phyloP scores from a whole-genome alignment of 2,888 invertebrate species.

The Tenthredo notha region DNA sequence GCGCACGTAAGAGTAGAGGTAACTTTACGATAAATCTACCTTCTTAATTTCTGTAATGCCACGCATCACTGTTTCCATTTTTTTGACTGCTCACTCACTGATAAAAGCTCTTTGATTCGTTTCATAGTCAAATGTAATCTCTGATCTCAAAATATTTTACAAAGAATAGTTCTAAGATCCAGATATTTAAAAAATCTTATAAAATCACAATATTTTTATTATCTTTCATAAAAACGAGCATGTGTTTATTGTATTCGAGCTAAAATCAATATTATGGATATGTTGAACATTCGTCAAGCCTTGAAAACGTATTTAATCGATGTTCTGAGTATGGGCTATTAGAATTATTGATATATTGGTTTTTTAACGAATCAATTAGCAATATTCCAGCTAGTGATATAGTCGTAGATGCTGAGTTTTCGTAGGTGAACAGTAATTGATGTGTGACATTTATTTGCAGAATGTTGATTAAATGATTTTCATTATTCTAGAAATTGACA shows the following conservation, averaged over 20 bases:
- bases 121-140: slow-evolving; percentile 30
- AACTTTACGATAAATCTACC: slow-evolving; percentile 61
- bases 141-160: background rate
- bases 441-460: slow-evolving; percentile 46
- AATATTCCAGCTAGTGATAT: slow-evolving; percentile 19
- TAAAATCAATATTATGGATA: too few relatives aligned
- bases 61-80: slow-evolving; percentile 62
- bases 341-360: background rate
- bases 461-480: slow-evolving; percentile 31
- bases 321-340: background rate
- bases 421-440: slow-evolving; percentile 24
- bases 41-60: slow-evolving; percentile 57
- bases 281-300: background rate
- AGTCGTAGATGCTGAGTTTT: slow-evolving; percentile 26
- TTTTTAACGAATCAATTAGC: slow-evolving; percentile 31
- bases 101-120: slow-evolving; percentile 40
- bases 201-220: background rate
- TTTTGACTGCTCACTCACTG: slow-evolving; percentile 40
- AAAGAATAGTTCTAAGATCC: background rate
- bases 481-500: slow-evolving; percentile 28
- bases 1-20: slow-evolving; percentile 77
- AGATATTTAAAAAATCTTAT: background rate
- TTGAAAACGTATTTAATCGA: background rate
- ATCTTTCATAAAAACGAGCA: background rate
- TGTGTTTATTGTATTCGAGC: background rate